These are phyloP conservation scores for Pheosia gnoma DNA, from an alignment of 2,888 invertebrate genomes.

Conservation along the genomic window DNA sequence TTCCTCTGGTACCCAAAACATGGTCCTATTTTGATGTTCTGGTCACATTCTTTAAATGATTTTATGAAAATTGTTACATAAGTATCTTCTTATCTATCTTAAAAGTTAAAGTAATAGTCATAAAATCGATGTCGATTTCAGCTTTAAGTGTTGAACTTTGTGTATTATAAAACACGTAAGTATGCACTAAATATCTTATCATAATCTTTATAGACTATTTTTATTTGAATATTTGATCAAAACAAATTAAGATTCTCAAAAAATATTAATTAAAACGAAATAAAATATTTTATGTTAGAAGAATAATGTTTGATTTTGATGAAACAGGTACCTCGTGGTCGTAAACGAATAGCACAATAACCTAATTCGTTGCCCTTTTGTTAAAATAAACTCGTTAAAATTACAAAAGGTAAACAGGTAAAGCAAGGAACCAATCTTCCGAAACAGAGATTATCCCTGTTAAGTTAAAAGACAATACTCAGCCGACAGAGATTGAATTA, in stretches of 20 bases:
- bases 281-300: too few species aligned
- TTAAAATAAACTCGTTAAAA: slow-evolving; percentile 63
- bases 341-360: slow-evolving; percentile 23
- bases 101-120: slow-evolving; percentile 9
- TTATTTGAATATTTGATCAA: slow-evolving; percentile 19
- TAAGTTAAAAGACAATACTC: slow-evolving; percentile 60
- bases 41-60: background rate
- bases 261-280: slow-evolving; percentile 15
- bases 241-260: slow-evolving; percentile 13
- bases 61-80: background rate
- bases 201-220: slow-evolving; percentile 21
- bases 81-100: background rate
- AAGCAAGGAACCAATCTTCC: slow-evolving; percentile 61
- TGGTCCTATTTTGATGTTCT: background rate
- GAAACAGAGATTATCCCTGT: slow-evolving; percentile 60
- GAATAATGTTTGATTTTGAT: background rate
- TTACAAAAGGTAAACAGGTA: slow-evolving; percentile 61
- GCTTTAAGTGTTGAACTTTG: slow-evolving; percentile 18
- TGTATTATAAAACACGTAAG: slow-evolving; percentile 26
- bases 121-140: slow-evolving; percentile 17
- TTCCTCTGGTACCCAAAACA: background rate
- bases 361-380: slow-evolving; percentile 55
- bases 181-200: slow-evolving; percentile 25
- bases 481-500: slow-evolving; percentile 67
- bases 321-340: slow-evolving; percentile 11